These are phyloP conservation scores for Anoura caudifer DNA, from an alignment of 2,113 vertebrate genomes.

Conservation along the genomic window DNA sequence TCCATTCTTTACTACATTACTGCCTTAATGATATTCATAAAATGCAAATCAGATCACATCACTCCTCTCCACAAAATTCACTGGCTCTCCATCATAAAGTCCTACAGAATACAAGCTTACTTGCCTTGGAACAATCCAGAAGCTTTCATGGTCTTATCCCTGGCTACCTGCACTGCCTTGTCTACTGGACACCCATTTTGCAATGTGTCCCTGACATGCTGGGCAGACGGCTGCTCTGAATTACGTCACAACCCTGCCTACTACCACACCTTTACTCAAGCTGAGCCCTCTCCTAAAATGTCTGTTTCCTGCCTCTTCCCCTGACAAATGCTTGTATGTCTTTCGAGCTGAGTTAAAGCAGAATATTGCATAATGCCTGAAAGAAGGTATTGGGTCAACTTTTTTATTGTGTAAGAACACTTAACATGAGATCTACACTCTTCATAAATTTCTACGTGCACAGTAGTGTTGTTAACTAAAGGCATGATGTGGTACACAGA, in stretches of 20 bases:
- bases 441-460: neutral
- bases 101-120: neutral
- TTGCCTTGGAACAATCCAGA: neutral
- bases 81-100: neutral
- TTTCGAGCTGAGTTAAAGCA: neutral
- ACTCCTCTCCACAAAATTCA: neutral
- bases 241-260: no score
- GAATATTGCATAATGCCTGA: neutral
- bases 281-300: neutral
- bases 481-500: neutral
- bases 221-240: neutral
- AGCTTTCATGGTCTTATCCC: neutral
- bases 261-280: no score
- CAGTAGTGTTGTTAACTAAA: neutral
- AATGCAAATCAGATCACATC: neutral
- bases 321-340: neutral
- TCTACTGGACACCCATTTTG: fast-evolving
- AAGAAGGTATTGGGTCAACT: neutral
- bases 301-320: neutral
- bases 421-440: neutral
- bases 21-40: neutral
- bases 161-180: neutral
- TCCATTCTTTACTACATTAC: neutral
- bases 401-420: neutral
- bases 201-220: neutral